These are phyloP conservation scores for Phalacrocorax pelagicus DNA, from an alignment of 2,113 vertebrate species.

Conservation along the genomic window DNA sequence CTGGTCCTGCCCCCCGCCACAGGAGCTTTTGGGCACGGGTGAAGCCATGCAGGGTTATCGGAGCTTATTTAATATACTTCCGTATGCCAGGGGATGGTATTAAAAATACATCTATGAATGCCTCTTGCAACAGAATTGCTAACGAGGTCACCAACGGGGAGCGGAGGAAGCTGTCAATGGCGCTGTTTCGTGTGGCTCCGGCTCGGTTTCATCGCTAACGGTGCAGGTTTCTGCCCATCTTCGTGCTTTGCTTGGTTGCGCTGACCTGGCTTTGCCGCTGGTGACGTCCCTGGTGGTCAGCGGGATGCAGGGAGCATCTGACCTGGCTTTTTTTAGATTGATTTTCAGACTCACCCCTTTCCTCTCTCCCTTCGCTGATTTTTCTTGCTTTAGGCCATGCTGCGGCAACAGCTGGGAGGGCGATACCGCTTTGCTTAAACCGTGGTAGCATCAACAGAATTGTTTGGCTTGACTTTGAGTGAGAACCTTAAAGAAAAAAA, in stretches of 20 bases:
- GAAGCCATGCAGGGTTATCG: neutral
- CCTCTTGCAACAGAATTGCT: neutral
- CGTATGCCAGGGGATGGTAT: fast-evolving
- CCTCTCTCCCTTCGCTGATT: neutral
- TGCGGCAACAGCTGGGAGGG: neutral
- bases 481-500: neutral
- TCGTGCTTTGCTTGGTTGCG: neutral
- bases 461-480: neutral
- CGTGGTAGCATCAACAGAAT: neutral
- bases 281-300: neutral
- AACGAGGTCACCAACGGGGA: neutral
- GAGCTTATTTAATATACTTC: neutral
- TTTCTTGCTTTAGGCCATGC: neutral
- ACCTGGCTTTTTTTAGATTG: fast-evolving
- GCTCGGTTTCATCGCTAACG: fast-evolving
- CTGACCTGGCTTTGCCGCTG: neutral
- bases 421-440: neutral
- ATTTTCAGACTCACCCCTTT: neutral
- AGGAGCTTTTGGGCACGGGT: neutral
- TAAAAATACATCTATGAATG: neutral
- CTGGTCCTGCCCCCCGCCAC: fast-evolving
- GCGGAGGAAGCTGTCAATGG: neutral
- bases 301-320: neutral
- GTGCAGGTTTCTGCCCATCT: neutral
- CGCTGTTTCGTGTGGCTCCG: fast-evolving